phyloP scores from a whole-genome alignment of 2,113 vertebrate genomes.

The Dascyllus trimaculatus region DNA sequence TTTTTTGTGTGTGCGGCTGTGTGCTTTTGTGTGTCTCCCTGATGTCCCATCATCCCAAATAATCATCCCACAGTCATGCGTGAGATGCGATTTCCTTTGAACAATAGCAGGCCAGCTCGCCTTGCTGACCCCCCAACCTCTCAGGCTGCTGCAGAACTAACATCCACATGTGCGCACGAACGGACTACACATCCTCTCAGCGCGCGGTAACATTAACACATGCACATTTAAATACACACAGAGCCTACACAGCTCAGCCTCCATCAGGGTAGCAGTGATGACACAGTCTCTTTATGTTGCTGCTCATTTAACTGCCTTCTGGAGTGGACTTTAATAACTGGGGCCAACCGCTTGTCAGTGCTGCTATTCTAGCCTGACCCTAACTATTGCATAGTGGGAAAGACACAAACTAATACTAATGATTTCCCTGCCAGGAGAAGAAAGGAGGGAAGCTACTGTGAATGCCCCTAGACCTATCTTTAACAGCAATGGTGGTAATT shows the following conservation, averaged over 20 bases:
- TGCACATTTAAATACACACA: conserved; percentile 40
- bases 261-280: conserved; percentile 42
- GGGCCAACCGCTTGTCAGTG: conserved; percentile 56
- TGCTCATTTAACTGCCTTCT: conserved; percentile 62
- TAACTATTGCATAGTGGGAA: conserved; percentile 40
- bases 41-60: conserved; percentile 75
- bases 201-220: conserved; percentile 36
- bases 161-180: conserved; percentile 5
- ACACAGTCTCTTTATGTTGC: conserved; percentile 60
- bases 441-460: conserved; percentile 28
- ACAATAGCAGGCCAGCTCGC: conserved; percentile 73
- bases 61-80: conserved; percentile 74
- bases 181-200: conserved; percentile 24
- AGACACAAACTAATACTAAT: conserved; percentile 53
- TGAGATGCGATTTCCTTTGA: conserved; percentile 79
- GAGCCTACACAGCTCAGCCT: conserved; percentile 29
- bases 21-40: conserved; percentile 47
- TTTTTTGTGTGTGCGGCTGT: conserved; percentile 26
- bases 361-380: conserved; percentile 37
- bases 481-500: conserved; percentile 66
- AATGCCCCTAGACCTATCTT: conserved; percentile 46
- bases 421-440: conserved; percentile 49
- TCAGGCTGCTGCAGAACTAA: conserved; percentile 50
- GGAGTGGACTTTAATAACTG: conserved; percentile 64
- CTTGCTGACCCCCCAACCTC: conserved; percentile 68